Conservation (phyloP, 1,140 invertebrate genomes). For the Brachionus sp. region DNA sequence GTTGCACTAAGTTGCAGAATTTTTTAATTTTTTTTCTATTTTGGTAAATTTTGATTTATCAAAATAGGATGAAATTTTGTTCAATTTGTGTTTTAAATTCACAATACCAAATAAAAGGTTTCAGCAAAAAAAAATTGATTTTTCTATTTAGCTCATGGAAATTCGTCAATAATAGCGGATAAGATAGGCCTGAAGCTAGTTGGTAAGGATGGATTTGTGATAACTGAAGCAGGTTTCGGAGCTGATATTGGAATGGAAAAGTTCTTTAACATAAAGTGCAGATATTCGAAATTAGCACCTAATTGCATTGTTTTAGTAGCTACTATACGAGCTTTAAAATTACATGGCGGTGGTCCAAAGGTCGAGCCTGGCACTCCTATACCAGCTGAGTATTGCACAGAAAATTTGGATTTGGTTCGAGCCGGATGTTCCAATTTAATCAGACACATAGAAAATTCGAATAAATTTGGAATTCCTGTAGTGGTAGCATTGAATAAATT, state of each 20-base stretch:
- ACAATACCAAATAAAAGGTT: too few relatives aligned
- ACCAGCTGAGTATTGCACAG: constrained; percentile 74
- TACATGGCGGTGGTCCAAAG: constrained; percentile 91
- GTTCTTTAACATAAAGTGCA: constrained; percentile 96
- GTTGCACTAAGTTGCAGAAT: too few relatives aligned
- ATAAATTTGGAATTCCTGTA: constrained; percentile 83
- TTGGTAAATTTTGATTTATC: too few relatives aligned
- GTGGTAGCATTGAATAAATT: constrained; percentile 91
- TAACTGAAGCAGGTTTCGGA: constrained; percentile 96
- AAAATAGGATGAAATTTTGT: too few relatives aligned
- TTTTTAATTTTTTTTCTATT: too few relatives aligned
- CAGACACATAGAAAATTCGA: constrained; percentile 89
- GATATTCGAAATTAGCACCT: constrained; percentile 78
- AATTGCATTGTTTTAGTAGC: constrained; percentile 87
- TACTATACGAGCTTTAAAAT: constrained; percentile 90
- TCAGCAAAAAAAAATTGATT: too few relatives aligned
- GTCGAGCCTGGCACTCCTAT: constrained; percentile 79
- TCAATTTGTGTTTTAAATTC: too few relatives aligned
- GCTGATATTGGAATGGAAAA: constrained; percentile 99
- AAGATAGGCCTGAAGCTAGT: constrained; percentile 89
- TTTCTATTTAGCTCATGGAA: constrained; percentile 79
- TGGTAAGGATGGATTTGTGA: constrained; percentile 80
- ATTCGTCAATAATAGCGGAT: constrained; percentile 91
- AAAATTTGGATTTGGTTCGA: constrained; percentile 79
- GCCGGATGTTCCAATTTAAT: constrained; percentile 83